A percentile compares a stretch with the other conserved stretches of the same genome.
Evolutionary conservation across 2,113 vertebrate genomes (phyloP).

Genomic region (Cololabis saira): DNA sequence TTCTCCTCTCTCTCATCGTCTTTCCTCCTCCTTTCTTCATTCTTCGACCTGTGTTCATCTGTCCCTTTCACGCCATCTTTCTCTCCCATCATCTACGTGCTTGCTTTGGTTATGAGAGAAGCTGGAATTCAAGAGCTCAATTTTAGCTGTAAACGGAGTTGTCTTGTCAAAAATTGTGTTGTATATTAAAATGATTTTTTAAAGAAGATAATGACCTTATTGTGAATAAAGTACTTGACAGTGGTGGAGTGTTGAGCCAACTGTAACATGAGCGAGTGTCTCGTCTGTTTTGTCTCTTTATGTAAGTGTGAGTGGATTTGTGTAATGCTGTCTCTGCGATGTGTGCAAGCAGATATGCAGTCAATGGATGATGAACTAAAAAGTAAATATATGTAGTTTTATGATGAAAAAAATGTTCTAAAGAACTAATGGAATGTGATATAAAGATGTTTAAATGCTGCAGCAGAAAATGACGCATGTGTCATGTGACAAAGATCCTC

Average conservation of each 20-base stretch:
- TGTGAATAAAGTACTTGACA: conserved; percentile 86
- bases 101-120: conserved; percentile 82
- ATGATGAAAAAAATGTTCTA: no score
- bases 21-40: conserved; percentile 57
- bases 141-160: conserved; percentile 81
- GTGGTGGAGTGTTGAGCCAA: conserved; percentile 78
- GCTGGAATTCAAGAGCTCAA: conserved; percentile 80
- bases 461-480: no score
- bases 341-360: neutral
- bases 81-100: conserved; percentile 67
- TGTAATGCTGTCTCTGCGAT: neutral
- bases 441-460: no score
- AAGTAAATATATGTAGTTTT: no score
- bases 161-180: conserved; percentile 85
- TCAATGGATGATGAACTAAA: no score
- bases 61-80: conserved; percentile 53
- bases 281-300: conserved; percentile 42
- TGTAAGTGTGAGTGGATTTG: conserved; percentile 15
- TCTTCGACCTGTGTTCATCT: conserved; percentile 40
- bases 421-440: no score
- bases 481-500: no score
- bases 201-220: conserved; percentile 81
- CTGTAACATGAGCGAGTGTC: conserved; percentile 68
- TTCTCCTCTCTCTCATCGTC: conserved; percentile 42
- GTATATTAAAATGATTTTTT: conserved; percentile 85